Evolutionary conservation across 2,113 vertebrate genomes (phyloP).

Genomic region (Eurystomus gularis): DNA sequence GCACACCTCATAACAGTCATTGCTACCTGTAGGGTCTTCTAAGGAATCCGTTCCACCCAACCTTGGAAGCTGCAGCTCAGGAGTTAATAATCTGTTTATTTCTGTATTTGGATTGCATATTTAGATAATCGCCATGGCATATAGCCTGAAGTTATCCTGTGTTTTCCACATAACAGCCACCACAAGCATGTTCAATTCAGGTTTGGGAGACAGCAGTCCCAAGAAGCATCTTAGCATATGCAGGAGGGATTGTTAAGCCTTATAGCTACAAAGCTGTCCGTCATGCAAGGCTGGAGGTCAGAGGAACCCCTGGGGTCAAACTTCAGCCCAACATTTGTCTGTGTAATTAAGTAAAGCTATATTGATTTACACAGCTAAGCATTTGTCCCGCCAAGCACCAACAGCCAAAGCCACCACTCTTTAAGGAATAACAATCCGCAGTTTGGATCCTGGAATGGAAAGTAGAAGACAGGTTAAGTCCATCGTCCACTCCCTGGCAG

Average conservation of each 20-base stretch:
- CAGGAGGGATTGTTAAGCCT: neutral
- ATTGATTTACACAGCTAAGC: neutral
- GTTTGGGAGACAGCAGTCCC: neutral
- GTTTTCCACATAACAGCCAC: neutral
- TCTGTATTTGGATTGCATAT: neutral
- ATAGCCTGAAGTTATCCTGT: neutral
- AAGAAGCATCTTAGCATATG: neutral
- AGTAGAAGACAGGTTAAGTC: neutral
- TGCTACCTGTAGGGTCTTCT: neutral
- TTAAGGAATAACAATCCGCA: neutral
- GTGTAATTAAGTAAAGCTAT: neutral
- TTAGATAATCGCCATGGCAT: neutral
- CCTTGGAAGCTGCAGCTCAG: neutral
- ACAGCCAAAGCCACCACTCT: neutral
- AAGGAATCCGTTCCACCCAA: neutral
- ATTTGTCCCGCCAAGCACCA: neutral
- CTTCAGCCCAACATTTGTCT: neutral
- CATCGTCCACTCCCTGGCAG: neutral
- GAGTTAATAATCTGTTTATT: neutral
- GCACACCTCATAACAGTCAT: neutral
- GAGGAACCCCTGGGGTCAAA: rapidly evolving
- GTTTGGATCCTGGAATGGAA: neutral
- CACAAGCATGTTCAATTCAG: neutral
- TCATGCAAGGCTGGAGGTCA: neutral
- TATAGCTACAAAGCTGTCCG: neutral